phyloP scores from a whole-genome alignment of 2,113 vertebrate genomes.

The Cathartes aura region DNA sequence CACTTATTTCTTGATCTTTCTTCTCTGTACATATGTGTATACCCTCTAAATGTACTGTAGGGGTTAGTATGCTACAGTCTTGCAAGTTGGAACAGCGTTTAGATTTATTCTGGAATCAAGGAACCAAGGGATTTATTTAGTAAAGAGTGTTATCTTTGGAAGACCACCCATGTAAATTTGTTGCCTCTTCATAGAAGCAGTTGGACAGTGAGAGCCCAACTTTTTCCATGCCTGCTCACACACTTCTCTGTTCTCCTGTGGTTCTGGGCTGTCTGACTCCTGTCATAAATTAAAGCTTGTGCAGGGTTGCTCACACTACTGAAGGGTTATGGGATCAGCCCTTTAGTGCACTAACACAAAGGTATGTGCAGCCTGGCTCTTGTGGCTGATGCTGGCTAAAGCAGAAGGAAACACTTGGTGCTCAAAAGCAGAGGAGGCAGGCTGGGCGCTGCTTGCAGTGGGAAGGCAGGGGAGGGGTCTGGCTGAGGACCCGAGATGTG shows the following conservation, averaged over 20 bases:
- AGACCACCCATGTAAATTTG: neutral
- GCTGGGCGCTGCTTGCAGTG: neutral
- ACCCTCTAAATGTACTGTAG: neutral
- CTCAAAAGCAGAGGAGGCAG: neutral
- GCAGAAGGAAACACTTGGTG: neutral
- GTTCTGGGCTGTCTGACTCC: neutral
- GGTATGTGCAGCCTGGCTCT: accelerated
- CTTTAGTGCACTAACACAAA: neutral
- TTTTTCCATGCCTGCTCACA: neutral
- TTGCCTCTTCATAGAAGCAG: neutral
- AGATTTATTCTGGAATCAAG: neutral
- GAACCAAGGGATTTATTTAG: neutral
- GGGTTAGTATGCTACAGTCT: neutral
- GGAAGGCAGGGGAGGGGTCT: neutral
- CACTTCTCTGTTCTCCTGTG: neutral
- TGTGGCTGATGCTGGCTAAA: neutral
- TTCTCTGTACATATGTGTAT: accelerated
- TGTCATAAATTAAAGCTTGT: neutral
- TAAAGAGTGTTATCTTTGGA: neutral
- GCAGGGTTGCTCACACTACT: neutral
- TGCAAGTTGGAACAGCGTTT: neutral
- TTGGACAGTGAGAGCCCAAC: neutral
- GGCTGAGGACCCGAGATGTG: neutral
- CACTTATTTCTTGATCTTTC: neutral
- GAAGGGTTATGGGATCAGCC: neutral